Evolutionary conservation across 1,140 invertebrate species (phyloP).

Genomic region (Uloborus diversus): DNA sequence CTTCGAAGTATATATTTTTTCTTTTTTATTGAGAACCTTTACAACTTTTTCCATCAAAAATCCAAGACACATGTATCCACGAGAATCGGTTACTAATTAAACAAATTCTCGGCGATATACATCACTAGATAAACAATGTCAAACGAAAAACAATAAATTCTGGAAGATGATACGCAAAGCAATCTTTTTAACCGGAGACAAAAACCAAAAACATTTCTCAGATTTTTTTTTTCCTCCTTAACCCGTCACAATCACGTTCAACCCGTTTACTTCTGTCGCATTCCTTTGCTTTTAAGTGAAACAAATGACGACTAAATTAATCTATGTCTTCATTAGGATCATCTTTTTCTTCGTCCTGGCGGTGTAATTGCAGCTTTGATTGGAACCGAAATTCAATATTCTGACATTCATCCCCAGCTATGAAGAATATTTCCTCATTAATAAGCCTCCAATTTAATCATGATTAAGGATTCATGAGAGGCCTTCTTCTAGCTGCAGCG

Average conservation of each 20-base stretch:
- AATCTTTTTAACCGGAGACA: too few species aligned
- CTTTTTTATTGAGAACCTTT: too few species aligned
- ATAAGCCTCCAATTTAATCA: constrained; percentile 50
- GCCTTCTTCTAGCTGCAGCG: background rate
- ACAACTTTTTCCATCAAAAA: too few species aligned
- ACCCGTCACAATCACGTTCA: constrained; percentile 12
- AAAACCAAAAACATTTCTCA: background rate
- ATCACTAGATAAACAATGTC: too few species aligned
- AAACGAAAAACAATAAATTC: too few species aligned
- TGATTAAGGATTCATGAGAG: constrained; percentile 37
- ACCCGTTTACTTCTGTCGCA: constrained; percentile 39
- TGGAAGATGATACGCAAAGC: too few species aligned
- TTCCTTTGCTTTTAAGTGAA: constrained; percentile 49
- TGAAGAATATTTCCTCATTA: constrained; percentile 56
- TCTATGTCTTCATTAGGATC: constrained; percentile 56
- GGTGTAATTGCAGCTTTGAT: constrained; percentile 52
- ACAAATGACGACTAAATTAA: constrained; percentile 55
- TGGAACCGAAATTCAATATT: constrained; percentile 55
- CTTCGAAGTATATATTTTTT: too few species aligned
- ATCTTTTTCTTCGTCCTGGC: constrained; percentile 33
- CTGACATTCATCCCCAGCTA: constrained; percentile 46
- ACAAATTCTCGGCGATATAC: too few species aligned
- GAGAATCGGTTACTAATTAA: too few species aligned
- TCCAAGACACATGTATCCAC: too few species aligned
- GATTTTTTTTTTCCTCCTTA: constrained; percentile 9